Evolutionary conservation across 1,140 invertebrate genomes (phyloP).

Genomic region (Zaprionus inermis): DNA sequence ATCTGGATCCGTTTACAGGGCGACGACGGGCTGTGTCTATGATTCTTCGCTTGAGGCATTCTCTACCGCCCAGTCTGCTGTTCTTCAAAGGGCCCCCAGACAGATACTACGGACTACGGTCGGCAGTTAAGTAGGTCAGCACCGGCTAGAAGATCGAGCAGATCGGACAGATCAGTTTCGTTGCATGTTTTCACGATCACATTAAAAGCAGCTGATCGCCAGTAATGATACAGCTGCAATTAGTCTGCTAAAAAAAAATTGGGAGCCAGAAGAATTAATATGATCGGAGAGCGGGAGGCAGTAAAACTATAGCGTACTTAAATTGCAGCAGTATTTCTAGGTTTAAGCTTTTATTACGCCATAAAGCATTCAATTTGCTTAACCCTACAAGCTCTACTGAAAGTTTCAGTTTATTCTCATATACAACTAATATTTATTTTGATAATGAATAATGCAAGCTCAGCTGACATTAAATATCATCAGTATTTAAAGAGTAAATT

Average conservation of each 20-base stretch:
- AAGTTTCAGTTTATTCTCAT: too few relatives aligned
- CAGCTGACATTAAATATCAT: too few relatives aligned
- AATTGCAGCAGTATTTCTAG: background rate
- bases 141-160: too few relatives aligned
- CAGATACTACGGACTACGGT: conserved; percentile 17
- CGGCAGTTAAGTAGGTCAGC: conserved; percentile 44
- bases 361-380: background rate
- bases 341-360: background rate
- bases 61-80: background rate
- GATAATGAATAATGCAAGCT: too few relatives aligned
- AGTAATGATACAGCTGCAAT: conserved; percentile 3
- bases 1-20: conserved; percentile 23
- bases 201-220: conserved; percentile 14
- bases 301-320: background rate
- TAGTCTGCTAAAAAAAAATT: background rate
- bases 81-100: conserved; percentile 41
- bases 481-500: too few relatives aligned
- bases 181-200: conserved; percentile 32
- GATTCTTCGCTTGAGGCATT: conserved; percentile 49
- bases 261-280: background rate
- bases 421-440: too few relatives aligned
- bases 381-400: background rate
- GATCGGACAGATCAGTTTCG: conserved; percentile 12
- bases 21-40: conserved; percentile 42
- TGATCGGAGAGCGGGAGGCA: background rate